These are phyloP conservation scores for Mantis religiosa DNA, from an alignment of 2,888 invertebrate genomes.

Conservation along the genomic window DNA sequence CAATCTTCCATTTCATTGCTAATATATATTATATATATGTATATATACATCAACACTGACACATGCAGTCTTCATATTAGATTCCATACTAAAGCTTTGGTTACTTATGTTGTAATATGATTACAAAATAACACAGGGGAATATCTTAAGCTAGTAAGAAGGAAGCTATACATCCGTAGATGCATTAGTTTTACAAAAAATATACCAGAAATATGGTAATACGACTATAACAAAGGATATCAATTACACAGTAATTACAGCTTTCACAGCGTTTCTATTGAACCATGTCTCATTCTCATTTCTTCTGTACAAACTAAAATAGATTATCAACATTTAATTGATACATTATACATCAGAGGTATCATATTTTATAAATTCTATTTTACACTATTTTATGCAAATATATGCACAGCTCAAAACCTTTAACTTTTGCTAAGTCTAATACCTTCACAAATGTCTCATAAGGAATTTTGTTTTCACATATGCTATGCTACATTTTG, in stretches of 20 bases:
- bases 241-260: not conserved
- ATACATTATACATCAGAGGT: not conserved
- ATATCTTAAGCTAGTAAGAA: not conserved
- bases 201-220: not conserved
- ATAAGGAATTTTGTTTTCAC: not conserved
- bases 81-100: not conserved
- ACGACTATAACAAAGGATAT: not conserved
- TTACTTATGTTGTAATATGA: not conserved
- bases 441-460: not conserved
- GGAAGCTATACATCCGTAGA: not conserved
- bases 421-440: not conserved
- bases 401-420: not conserved
- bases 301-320: not conserved
- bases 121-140: not conserved
- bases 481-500: not conserved
- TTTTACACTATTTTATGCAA: not conserved
- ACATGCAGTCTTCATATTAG: slow-evolving; percentile 9
- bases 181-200: not conserved
- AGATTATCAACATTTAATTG: not conserved
- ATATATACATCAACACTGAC: not conserved
- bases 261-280: not conserved
- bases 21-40: not conserved
- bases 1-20: not conserved
- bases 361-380: not conserved
- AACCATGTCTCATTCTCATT: not conserved